Percentiles rank a stretch among this genome's conserved stretches.
Evolutionary conservation across 1,140 invertebrate genomes (phyloP).

Genomic region (Heterodera carotae): DNA sequence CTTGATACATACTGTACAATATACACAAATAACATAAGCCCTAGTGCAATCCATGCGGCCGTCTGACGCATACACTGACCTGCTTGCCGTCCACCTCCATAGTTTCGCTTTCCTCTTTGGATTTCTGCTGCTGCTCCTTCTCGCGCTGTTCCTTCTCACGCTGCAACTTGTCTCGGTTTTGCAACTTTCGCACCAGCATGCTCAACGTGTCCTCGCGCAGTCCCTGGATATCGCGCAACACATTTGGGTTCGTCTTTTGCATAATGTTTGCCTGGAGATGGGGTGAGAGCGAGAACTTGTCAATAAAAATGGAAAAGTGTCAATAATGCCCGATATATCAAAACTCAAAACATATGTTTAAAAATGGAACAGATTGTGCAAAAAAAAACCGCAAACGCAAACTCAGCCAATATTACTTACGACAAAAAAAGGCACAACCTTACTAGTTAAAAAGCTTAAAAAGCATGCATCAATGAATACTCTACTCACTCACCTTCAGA

Average conservation of each 20-base stretch:
- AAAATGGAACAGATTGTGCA: no score
- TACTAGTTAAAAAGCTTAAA: no score
- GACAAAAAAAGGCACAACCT: no score
- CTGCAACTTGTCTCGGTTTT: slow-evolving; percentile 10
- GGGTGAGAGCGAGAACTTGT: background rate
- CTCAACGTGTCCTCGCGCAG: slow-evolving; percentile 15
- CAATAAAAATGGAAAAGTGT: no score
- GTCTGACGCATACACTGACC: background rate
- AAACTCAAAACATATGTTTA: background rate
- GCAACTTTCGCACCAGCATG: slow-evolving; percentile 22
- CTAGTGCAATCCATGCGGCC: no score
- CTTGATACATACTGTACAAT: no score
- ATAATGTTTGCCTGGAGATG: slow-evolving; percentile 22
- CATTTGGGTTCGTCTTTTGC: slow-evolving; percentile 18
- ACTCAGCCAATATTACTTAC: no score
- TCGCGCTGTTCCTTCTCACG: background rate
- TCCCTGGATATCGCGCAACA: slow-evolving; percentile 16
- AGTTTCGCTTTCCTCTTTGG: background rate
- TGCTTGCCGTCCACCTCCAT: slow-evolving; percentile 23
- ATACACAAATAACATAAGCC: no score
- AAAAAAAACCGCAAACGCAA: no score
- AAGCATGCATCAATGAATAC: no score
- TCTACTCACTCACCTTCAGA: slow-evolving; percentile 25
- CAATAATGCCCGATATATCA: background rate
- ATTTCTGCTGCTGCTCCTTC: background rate